Conservation (phyloP, 2,113 vertebrate species). For the Tragelaphus buxtoni region DNA sequence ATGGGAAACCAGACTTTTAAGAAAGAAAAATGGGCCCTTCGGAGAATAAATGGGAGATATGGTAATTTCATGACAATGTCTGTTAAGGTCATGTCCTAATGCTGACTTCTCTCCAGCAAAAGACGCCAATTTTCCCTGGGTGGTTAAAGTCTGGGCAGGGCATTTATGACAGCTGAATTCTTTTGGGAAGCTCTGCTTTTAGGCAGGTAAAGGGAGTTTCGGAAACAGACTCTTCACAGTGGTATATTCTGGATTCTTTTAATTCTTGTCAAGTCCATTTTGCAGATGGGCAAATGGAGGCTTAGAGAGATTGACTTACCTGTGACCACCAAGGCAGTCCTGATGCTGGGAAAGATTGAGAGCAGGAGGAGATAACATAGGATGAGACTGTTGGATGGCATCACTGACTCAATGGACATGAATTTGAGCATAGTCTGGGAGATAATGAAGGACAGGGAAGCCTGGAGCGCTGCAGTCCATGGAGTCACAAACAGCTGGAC, state of each 20-base stretch:
- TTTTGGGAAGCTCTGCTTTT: neutral
- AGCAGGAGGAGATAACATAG: neutral
- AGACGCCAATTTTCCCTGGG: neutral
- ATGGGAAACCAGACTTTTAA: neutral
- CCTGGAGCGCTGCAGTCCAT: neutral
- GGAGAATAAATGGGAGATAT: neutral
- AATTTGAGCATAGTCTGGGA: neutral
- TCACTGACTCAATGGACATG: neutral
- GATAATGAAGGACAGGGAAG: neutral
- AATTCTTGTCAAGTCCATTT: neutral
- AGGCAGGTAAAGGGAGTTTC: neutral
- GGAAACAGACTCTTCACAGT: neutral
- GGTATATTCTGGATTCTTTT: neutral
- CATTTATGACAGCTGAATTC: neutral
- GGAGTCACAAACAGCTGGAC: neutral
- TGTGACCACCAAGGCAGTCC: neutral
- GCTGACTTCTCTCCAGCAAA: neutral
- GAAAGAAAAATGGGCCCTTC: neutral
- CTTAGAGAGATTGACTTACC: neutral
- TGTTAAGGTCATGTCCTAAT: neutral
- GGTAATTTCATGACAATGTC: neutral
- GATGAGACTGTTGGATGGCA: neutral
- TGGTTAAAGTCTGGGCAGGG: neutral
- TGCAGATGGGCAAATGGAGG: neutral
- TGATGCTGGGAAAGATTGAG: neutral